These are phyloP conservation scores for Rana temporaria DNA, from an alignment of 2,113 vertebrate species.

Conservation along the genomic window DNA sequence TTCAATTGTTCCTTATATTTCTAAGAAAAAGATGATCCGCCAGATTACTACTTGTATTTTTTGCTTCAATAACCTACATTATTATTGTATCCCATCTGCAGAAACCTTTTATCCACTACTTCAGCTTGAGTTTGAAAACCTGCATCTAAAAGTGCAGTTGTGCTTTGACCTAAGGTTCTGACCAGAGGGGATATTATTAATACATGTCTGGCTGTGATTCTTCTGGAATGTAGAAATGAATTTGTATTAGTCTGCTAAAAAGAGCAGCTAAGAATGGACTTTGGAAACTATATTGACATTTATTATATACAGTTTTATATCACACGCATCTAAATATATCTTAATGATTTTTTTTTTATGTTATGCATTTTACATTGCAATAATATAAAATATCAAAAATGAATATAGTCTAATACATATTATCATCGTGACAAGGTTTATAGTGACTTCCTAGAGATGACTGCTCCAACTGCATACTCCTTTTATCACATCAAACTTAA, in stretches of 20 bases:
- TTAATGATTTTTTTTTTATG: too few species aligned
- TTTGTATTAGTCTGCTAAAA: constrained; percentile 20
- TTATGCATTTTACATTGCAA: too few species aligned
- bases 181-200: constrained; percentile 46
- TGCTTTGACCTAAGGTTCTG: constrained; percentile 33
- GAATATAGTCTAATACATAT: too few species aligned
- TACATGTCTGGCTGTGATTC: constrained; percentile 26
- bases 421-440: too few species aligned
- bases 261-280: background rate
- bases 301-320: background rate
- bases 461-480: too few species aligned
- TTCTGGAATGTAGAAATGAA: constrained; percentile 17
- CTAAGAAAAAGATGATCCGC: constrained; percentile 23
- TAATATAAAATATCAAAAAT: too few species aligned
- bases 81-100: constrained; percentile 34
- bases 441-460: too few species aligned
- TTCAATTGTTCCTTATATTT: constrained; percentile 14
- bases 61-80: constrained; percentile 13
- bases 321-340: background rate
- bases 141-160: constrained; percentile 27
- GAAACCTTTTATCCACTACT: constrained; percentile 35
- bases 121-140: constrained; percentile 33
- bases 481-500: too few species aligned
- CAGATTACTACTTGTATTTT: constrained; percentile 22
- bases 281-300: background rate